Base-by-base conservation (phyloP, 2,888 invertebrate species). In the Eustalomyia histrio region DNA sequence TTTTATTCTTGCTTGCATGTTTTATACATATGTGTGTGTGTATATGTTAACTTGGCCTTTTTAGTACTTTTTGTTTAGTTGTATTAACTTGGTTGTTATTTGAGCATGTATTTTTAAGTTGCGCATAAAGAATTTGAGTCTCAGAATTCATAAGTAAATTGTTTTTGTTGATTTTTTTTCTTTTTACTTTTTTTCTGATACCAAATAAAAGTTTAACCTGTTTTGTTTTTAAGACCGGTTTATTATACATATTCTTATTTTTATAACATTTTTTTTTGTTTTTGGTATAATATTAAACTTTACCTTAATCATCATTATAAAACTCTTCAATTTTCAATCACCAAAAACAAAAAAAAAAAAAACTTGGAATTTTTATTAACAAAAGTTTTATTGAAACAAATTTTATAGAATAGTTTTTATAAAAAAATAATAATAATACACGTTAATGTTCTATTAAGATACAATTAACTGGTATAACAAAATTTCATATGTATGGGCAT, bases 221-320 rank as follows among this genome's bases (percentile, higher is more conserved):
- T 80, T 76, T 80, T 43, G 68, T 64, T 73, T 68, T 81, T 53
- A 63, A n/a, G 67, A 78, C 81, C 65, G 78, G 78, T 81, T 81
- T 81, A 71, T 69, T 43, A 63, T 53, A 47, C 53, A 58, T 64
- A 64, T 75, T 74, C 61, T 74, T 79, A 71, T 74, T 79, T 60
- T 64, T 79, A 53, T 60, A 65, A 63, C 35, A 16, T 63, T 39
- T 21, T 76, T 17, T 50, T 47, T 47, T n/a, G n/a, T 47, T 47
- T 53, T 53, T 58, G 4, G 16, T 58, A 17, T 33, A 8, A 14
- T 53, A 24, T 43, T 55, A 33, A 50, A 33, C 10, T 24, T 80
- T 78, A 74, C 74, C 78, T 81, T 74, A 78, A 71, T 78, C 74
- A 81, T 81, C 78, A 71, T 78, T 74, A 67, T 78, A n/a, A 71